Conservation (phyloP, 2,888 invertebrate species). For the Escarpia spicata region DNA sequence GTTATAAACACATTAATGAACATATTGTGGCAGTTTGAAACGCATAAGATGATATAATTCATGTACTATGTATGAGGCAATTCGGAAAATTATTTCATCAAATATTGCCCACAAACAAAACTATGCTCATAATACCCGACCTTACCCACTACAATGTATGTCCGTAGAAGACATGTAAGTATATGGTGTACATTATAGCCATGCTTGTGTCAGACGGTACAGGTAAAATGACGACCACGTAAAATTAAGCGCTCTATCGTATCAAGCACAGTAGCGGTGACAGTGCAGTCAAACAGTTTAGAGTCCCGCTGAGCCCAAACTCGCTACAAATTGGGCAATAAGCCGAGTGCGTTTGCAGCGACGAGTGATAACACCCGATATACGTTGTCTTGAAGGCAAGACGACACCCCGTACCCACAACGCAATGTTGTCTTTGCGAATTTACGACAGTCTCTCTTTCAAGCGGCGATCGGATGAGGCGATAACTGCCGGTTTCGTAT, state of each 20-base stretch:
- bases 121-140: too few species aligned
- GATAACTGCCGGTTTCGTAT: not conserved
- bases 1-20: too few species aligned
- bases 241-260: not conserved
- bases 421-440: not conserved
- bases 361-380: constrained; percentile 1
- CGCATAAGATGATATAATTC: too few species aligned
- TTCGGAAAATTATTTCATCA: too few species aligned
- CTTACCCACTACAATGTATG: too few species aligned
- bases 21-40: too few species aligned
- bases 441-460: not conserved
- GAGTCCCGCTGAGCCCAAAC: not conserved
- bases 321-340: constrained; percentile 16
- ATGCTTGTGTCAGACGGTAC: not conserved
- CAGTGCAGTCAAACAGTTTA: not conserved
- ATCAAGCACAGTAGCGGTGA: not conserved
- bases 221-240: not conserved
- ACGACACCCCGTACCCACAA: not conserved
- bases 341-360: not conserved
- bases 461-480: not conserved
- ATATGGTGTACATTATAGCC: not conserved
- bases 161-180: not conserved
- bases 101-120: too few species aligned
- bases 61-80: too few species aligned
- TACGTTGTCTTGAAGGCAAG: not conserved